These are phyloP conservation scores for Pogonophryne albipinna DNA, from an alignment of 2,797 vertebrate genomes.

Conservation along the genomic window DNA sequence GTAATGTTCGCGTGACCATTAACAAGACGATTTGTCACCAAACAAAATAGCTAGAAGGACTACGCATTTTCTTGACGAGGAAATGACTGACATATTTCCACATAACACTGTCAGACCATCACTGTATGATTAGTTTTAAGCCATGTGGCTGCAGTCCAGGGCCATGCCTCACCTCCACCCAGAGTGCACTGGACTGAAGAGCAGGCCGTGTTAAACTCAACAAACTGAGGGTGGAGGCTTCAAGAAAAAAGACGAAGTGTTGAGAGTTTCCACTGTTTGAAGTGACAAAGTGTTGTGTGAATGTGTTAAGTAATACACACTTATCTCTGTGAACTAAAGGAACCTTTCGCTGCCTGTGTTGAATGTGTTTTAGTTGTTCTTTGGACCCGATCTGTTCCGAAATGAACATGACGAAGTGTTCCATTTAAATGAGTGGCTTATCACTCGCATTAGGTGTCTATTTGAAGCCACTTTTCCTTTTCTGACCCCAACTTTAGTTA, in stretches of 20 bases:
- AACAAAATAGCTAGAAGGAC: background rate
- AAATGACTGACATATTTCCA: constrained; percentile 28
- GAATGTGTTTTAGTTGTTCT: constrained; percentile 15
- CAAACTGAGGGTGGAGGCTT: background rate
- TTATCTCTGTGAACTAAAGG: constrained; percentile 15
- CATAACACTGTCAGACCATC: constrained; percentile 31
- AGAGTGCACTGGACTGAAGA: background rate
- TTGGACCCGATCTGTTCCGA: constrained; percentile 40
- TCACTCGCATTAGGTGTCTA: constrained; percentile 53
- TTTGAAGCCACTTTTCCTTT: constrained; percentile 50
- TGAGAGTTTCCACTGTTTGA: constrained; percentile 20
- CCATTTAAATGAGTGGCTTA: constrained; percentile 52
- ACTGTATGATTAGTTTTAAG: constrained; percentile 28
- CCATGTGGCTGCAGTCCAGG: constrained; percentile 38
- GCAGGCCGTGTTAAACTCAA: constrained; percentile 15
- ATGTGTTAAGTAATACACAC: constrained; percentile 27
- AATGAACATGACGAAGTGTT: constrained; percentile 16
- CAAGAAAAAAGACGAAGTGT: constrained; percentile 4
- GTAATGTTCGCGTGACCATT: constrained; percentile 22
- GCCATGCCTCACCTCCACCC: constrained; percentile 19
- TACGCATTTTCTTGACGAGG: constrained; percentile 22
- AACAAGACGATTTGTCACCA: constrained; percentile 18
- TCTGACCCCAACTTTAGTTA: constrained; percentile 62
- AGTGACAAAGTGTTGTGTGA: constrained; percentile 5
- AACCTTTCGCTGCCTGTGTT: constrained; percentile 8